These are phyloP conservation scores for Probaryconus sp. DNA, from an alignment of 1,140 invertebrate genomes.

Conservation along the genomic window DNA sequence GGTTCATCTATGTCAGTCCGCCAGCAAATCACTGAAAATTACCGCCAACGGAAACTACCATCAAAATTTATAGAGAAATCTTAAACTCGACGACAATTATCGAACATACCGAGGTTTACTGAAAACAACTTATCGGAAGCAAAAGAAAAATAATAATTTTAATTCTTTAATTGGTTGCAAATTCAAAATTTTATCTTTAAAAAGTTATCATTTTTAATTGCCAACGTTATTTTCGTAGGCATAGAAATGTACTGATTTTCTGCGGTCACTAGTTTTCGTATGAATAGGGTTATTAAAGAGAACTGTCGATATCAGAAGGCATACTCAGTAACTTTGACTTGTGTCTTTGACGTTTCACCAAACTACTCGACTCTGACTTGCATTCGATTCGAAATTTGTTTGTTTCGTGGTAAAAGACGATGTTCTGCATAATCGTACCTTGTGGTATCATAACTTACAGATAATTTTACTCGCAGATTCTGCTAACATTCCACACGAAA, in stretches of 20 bases:
- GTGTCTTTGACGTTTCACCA: constrained; percentile 47
- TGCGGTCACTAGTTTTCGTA: constrained; percentile 54
- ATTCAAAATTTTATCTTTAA: too few relatives aligned
- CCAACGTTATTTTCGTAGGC: too few relatives aligned
- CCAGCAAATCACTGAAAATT: constrained; percentile 11
- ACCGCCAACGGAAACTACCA: too few relatives aligned
- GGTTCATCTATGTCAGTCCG: constrained; percentile 11
- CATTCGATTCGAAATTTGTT: constrained; percentile 54
- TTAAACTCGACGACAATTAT: too few relatives aligned
- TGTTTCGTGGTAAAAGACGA: constrained; percentile 41
- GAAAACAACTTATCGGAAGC: too few relatives aligned
- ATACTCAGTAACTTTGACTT: constrained; percentile 29
- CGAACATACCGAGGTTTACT: too few relatives aligned
- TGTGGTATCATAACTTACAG: background rate
- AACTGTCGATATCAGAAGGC: constrained; percentile 50
- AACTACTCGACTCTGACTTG: constrained; percentile 29
- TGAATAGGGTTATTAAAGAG: constrained; percentile 39
- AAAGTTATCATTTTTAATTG: too few relatives aligned
- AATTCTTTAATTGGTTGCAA: too few relatives aligned
- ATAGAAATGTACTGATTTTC: too few relatives aligned
- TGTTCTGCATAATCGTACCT: background rate
- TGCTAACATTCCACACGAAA: too few relatives aligned
- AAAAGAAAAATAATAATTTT: too few relatives aligned
- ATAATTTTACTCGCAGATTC: background rate
- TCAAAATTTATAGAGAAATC: too few relatives aligned